Evolutionary conservation across 2,113 vertebrate species (phyloP), one percentile per base, ranked within the genome.

Genomic region (Myrmecophaga tridactyla): DNA sequence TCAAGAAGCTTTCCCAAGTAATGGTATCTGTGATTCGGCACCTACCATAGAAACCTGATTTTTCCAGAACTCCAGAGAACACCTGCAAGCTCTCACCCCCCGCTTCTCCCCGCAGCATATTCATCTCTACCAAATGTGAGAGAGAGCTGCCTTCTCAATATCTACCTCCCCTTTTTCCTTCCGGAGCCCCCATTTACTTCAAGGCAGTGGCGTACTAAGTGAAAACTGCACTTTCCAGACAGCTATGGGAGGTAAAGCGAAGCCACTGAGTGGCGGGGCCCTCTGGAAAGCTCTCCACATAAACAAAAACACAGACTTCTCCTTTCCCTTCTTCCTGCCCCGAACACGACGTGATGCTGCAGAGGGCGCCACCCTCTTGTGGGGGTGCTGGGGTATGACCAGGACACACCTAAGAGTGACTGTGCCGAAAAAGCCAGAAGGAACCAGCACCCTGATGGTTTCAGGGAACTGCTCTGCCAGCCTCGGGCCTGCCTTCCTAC

Each of bases 31-130:
- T 11, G 36, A 48, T 48, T 27, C 48, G 29, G n/a, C 15, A 43
- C 41, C 53, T n/a, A 36, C 56, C 46, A 31, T 23, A 78, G n/a
- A 62, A 78, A 36, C 51, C 8, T 39, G 73, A 13, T 25, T 65
- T 76, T 70, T 25, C 34, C 48, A 86, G 77, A 46, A 51, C 46
- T 51, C 67, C 27, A 4, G 39, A 83, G 20, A 41, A 39, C 67
- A 62, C 21, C 10, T 6, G 7, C 15, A 13, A 1, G 1, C 5
- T 12, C 1, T 23, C 31, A 46, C 13, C 3, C 17, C 27, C 1
- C 13, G 6, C 43, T 3, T 23, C 23, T 63, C 36, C 18, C 39
- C 43, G 73, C 31, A 34, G 65, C 86, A 67, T 3, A 58, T 14
- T 67, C 78, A 21, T 6, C 23, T 20, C 51, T 39, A 43, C 7